Evolutionary conservation across 2,888 invertebrate species (phyloP).

Genomic region (Temnothorax ravouxi): DNA sequence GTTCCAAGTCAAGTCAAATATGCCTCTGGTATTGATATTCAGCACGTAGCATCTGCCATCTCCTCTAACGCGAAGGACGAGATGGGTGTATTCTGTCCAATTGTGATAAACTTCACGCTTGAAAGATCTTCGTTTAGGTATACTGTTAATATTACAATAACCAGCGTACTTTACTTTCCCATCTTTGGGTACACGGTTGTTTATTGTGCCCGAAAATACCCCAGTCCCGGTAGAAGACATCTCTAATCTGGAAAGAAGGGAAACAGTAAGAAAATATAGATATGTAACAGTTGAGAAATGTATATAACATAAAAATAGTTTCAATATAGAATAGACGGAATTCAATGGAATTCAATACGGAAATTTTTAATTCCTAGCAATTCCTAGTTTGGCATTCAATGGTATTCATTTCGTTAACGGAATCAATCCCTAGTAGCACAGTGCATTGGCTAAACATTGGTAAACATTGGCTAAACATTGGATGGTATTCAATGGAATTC

Average conservation of each 20-base stretch:
- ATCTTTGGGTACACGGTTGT: constrained; percentile 92
- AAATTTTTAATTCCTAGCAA: too few species aligned
- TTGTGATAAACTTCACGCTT: constrained; percentile 90
- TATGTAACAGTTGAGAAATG: background rate
- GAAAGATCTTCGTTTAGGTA: constrained; percentile 93
- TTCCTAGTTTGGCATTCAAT: too few species aligned
- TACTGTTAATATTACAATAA: constrained; percentile 93
- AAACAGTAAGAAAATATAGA: background rate
- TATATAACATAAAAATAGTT: background rate
- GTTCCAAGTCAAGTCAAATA: constrained; percentile 95
- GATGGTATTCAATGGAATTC: too few species aligned
- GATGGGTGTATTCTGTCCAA: constrained; percentile 92
- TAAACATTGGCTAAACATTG: too few species aligned
- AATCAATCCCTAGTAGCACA: too few species aligned
- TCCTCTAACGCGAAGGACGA: constrained; percentile 94
- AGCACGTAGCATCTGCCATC: constrained; percentile 97
- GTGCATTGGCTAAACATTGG: too few species aligned
- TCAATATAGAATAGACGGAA: too few species aligned
- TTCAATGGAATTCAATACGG: too few species aligned
- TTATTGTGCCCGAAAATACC: constrained; percentile 91
- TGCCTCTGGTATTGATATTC: constrained; percentile 92
- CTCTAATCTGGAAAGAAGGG: constrained; percentile 88
- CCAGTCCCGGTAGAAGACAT: constrained; percentile 91
- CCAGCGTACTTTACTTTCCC: constrained; percentile 93
- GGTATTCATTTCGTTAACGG: too few species aligned